Conservation (phyloP, 2,888 invertebrate species). For the Epirrita christyi region DNA sequence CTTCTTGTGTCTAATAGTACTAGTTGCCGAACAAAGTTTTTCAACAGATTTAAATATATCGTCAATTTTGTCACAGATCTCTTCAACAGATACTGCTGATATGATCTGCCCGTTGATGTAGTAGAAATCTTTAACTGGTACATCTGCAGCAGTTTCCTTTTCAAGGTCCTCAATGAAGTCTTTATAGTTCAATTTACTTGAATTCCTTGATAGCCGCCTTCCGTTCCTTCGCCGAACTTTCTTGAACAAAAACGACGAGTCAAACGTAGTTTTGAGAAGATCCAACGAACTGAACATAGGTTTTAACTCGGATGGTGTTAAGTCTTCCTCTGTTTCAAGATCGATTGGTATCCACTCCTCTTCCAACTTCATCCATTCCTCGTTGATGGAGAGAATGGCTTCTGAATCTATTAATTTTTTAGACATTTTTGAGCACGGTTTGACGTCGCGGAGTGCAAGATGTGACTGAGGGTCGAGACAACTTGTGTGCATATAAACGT, state of each 20-base stretch:
- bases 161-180: conserved; percentile 65
- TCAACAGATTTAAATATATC: conserved; percentile 75
- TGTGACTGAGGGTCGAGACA: conserved; percentile 23
- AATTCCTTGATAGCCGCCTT: conserved; percentile 56
- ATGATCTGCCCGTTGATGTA: conserved; percentile 65
- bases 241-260: conserved; percentile 68
- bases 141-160: conserved; percentile 38
- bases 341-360: conserved; percentile 74
- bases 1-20: conserved; percentile 53
- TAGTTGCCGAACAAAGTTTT: conserved; percentile 62
- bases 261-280: conserved; percentile 65
- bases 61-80: conserved; percentile 70
- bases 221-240: conserved; percentile 61
- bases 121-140: conserved; percentile 57
- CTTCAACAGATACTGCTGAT: conserved; percentile 69
- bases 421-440: conserved; percentile 31
- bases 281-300: conserved; percentile 67
- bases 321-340: conserved; percentile 67
- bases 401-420: conserved; percentile 60
- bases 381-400: conserved; percentile 64
- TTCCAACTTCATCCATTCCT: conserved; percentile 70
- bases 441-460: conserved; percentile 1
- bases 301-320: conserved; percentile 42
- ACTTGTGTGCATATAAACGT: conserved; percentile 25
- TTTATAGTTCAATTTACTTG: conserved; percentile 59